Percentiles rank a stretch among this genome's conserved stretches.
Conservation (phyloP, 2,797 vertebrate species). For the Bradypodion pumilum region DNA sequence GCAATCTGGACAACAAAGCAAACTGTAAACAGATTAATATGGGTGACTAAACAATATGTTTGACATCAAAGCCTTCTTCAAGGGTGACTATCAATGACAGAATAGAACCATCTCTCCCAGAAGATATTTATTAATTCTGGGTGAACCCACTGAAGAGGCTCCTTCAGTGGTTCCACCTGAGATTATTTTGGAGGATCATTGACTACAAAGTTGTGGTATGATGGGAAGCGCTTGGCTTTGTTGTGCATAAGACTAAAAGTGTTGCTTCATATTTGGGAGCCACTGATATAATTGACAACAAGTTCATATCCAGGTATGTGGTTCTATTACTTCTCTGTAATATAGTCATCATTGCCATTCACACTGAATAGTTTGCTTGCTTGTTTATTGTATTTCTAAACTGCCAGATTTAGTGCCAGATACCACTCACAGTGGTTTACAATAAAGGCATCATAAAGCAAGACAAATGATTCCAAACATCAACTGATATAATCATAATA, state of each 20-base stretch:
- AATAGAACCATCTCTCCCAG: neutral
- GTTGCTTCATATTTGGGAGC: neutral
- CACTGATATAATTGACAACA: neutral
- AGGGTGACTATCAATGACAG: neutral
- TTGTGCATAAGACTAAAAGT: slow-evolving; percentile 1
- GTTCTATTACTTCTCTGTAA: neutral
- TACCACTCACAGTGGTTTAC: no score
- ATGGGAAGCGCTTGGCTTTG: no score
- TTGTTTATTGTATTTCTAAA: no score
- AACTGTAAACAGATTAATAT: neutral
- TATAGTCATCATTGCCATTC: neutral
- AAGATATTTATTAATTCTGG: neutral
- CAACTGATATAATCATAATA: no score
- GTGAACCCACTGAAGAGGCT: neutral
- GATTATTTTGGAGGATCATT: neutral
- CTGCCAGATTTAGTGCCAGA: no score
- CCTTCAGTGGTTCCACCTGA: neutral
- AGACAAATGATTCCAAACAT: no score
- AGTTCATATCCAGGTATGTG: slow-evolving; percentile 24
- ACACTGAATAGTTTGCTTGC: no score
- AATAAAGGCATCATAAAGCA: no score
- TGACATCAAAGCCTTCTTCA: neutral
- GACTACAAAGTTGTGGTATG: neutral
- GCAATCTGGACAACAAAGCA: neutral
- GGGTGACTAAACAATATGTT: neutral